Evolutionary conservation across 2,888 invertebrate species (phyloP).

Genomic region (Drosophila algonquin): DNA sequence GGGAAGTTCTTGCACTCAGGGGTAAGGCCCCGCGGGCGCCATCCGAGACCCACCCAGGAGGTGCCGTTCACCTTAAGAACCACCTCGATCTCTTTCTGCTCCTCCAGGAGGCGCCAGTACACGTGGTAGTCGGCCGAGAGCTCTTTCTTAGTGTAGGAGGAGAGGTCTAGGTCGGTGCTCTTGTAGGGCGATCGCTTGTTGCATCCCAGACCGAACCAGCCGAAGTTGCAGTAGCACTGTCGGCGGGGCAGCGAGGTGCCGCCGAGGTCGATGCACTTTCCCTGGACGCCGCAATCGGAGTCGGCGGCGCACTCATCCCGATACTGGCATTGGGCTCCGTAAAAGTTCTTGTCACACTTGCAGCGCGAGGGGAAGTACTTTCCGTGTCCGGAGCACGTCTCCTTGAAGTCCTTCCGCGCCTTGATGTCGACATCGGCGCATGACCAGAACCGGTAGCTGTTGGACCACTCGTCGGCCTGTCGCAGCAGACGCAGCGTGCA

Average conservation of each 20-base stretch:
- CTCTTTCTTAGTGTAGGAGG: slow-evolving; percentile 88
- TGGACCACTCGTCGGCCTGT: slow-evolving; percentile 95
- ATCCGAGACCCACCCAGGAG: slow-evolving; percentile 95
- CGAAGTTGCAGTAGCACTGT: slow-evolving; percentile 95
- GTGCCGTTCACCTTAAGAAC: slow-evolving; percentile 94
- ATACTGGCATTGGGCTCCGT: slow-evolving; percentile 93
- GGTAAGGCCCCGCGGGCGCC: slow-evolving; percentile 92
- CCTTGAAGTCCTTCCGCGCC: slow-evolving; percentile 90
- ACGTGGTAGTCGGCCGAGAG: slow-evolving; percentile 90
- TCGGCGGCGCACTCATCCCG: slow-evolving; percentile 94
- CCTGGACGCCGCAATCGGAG: slow-evolving; percentile 93
- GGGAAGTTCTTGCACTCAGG: slow-evolving; percentile 93
- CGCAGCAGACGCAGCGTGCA: slow-evolving; percentile 95
- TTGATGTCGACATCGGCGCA: slow-evolving; percentile 96
- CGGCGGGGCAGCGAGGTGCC: slow-evolving; percentile 92
- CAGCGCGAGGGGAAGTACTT: slow-evolving; percentile 91
- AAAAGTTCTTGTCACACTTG: slow-evolving; percentile 92
- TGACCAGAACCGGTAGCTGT: slow-evolving; percentile 95
- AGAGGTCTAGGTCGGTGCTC: slow-evolving; percentile 89
- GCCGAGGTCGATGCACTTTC: slow-evolving; percentile 92
- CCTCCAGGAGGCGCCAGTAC: slow-evolving; percentile 93
- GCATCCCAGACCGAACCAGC: slow-evolving; percentile 94
- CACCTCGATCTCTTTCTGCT: slow-evolving; percentile 93
- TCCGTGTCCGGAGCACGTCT: slow-evolving; percentile 94
- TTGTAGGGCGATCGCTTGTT: slow-evolving; percentile 91